A percentile compares a stretch with the other conserved stretches of the same genome.
Conservation (phyloP, 1,140 invertebrate species). For the Aphis craccivora region DNA sequence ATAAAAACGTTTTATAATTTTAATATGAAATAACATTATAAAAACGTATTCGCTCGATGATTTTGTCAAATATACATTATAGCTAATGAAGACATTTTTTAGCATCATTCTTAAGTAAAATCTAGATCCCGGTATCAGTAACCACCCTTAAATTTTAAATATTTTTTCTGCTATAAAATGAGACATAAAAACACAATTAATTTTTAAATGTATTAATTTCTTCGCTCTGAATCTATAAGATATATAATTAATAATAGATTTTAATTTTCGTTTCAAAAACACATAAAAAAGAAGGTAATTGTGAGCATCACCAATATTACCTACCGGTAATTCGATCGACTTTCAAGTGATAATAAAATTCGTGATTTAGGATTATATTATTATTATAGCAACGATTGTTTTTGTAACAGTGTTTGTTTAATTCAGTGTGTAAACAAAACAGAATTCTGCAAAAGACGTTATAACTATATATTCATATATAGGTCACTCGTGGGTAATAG, state of each 20-base stretch:
- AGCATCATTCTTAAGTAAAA: too few relatives aligned
- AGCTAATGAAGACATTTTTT: too few relatives aligned
- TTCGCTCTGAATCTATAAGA: too few relatives aligned
- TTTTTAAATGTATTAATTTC: too few relatives aligned
- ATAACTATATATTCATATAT: conserved; percentile 15
- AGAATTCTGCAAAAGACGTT: conserved; percentile 9
- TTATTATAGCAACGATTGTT: not conserved
- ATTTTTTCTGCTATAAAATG: too few relatives aligned
- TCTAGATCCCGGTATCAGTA: too few relatives aligned
- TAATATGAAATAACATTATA: too few relatives aligned
- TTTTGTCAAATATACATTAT: too few relatives aligned
- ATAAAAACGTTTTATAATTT: too few relatives aligned
- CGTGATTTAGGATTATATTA: not conserved
- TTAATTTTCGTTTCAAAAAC: not conserved
- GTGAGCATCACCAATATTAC: not conserved
- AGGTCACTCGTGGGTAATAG: not conserved
- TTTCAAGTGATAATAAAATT: not conserved
- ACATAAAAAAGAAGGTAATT: not conserved
- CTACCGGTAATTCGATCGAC: not conserved
- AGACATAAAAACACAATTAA: too few relatives aligned
- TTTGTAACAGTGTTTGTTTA: not conserved
- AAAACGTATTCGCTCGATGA: too few relatives aligned
- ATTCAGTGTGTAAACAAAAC: not conserved
- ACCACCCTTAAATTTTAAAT: too few relatives aligned
- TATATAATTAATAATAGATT: not conserved